Conservation (phyloP, 2,888 invertebrate genomes). For the Pandemis cinnamomeana region DNA sequence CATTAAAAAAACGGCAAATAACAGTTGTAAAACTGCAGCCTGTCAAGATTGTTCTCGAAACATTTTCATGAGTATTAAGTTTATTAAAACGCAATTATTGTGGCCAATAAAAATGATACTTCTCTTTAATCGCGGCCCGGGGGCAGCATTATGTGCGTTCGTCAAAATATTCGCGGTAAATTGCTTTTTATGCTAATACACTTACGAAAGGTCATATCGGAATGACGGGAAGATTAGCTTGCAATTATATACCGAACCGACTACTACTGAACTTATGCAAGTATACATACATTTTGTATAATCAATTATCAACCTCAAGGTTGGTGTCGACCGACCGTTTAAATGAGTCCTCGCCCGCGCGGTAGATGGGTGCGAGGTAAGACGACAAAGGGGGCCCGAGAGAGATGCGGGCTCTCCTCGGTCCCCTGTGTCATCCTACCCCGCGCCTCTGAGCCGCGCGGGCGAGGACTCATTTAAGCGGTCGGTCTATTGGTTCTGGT, state of each 20-base stretch:
- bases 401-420: no score
- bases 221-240: slow-evolving; percentile 65
- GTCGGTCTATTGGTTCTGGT: no score
- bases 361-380: no score
- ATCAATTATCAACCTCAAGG: no score
- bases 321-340: no score
- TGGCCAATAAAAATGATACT: slow-evolving; percentile 61
- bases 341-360: no score
- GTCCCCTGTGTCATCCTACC: no score
- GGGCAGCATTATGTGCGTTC: slow-evolving; percentile 51
- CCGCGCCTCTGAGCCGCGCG: no score
- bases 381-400: no score
- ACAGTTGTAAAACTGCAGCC: slow-evolving; percentile 47
- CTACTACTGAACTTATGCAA: slow-evolving; percentile 14
- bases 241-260: slow-evolving; percentile 57
- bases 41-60: slow-evolving; percentile 52
- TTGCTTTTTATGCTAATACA: slow-evolving; percentile 50
- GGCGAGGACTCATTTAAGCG: no score
- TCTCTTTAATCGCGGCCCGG: slow-evolving; percentile 60
- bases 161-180: slow-evolving; percentile 44
- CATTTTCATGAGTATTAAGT: slow-evolving; percentile 58
- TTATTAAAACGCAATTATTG: slow-evolving; percentile 73
- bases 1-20: slow-evolving; percentile 44
- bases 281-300: no score
- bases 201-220: slow-evolving; percentile 55